These are phyloP conservation scores for Drosophila bocki DNA, from an alignment of 1,140 invertebrate species.

Conservation along the genomic window DNA sequence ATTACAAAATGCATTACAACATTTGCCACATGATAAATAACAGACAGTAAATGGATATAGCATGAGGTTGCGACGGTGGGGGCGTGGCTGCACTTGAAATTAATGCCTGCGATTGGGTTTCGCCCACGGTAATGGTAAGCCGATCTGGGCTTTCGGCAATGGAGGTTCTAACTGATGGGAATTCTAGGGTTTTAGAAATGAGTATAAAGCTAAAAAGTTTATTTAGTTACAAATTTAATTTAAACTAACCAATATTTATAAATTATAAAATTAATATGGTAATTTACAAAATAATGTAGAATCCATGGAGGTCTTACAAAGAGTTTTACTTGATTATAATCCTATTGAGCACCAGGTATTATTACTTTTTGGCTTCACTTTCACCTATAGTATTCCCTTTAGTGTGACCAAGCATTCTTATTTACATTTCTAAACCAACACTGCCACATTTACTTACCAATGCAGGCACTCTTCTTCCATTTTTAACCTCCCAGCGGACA, in stretches of 20 bases:
- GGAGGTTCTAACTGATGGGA: neutral
- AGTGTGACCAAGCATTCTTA: neutral
- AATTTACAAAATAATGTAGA: too few relatives aligned
- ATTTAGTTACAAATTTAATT: neutral
- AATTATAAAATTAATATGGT: too few relatives aligned
- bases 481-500: constrained; percentile 7
- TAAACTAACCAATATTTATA: neutral
- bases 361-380: too few relatives aligned
- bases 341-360: too few relatives aligned
- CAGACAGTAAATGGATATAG: constrained; percentile 42
- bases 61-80: neutral
- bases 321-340: too few relatives aligned
- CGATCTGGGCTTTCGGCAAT: neutral
- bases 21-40: constrained; percentile 80
- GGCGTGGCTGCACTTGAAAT: constrained; percentile 32
- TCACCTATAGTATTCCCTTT: too few relatives aligned
- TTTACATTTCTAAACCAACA: constrained; percentile 14
- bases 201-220: neutral
- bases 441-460: neutral
- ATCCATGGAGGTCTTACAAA: too few relatives aligned
- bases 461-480: neutral
- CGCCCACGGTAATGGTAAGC: neutral
- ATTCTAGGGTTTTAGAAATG: too few relatives aligned
- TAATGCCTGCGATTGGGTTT: constrained; percentile 12
- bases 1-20: constrained; percentile 83